These are phyloP conservation scores for Lepeophtheirus salmonis DNA, from an alignment of 1,140 invertebrate species.

Conservation along the genomic window DNA sequence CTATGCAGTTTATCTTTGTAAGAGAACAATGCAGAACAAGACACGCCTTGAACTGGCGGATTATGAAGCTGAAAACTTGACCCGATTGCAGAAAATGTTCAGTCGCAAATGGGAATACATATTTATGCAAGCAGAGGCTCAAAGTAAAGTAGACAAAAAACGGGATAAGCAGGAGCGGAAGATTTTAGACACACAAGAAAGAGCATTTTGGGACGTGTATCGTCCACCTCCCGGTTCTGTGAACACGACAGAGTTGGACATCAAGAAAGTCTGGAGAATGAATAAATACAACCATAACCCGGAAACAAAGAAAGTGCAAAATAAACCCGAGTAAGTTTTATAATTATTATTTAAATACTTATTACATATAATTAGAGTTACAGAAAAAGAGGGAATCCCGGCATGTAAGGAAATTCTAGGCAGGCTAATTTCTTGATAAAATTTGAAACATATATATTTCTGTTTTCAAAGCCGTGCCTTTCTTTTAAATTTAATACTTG, in stretches of 20 bases:
- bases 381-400: too few relatives aligned
- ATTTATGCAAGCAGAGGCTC: constrained; percentile 81
- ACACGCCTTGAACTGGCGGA: constrained; percentile 87
- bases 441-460: too few relatives aligned
- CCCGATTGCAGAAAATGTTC: constrained; percentile 96
- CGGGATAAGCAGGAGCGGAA: constrained; percentile 92
- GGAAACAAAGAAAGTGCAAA: neutral
- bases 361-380: too few relatives aligned
- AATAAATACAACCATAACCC: constrained; percentile 28
- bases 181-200: constrained; percentile 92
- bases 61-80: constrained; percentile 94
- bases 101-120: constrained; percentile 99
- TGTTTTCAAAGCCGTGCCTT: too few relatives aligned
- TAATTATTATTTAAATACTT: neutral
- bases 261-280: constrained; percentile 80
- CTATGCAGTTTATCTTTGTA: constrained; percentile 98
- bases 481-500: too few relatives aligned
- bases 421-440: too few relatives aligned
- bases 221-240: constrained; percentile 92
- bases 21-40: constrained; percentile 99
- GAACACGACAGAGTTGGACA: constrained; percentile 95
- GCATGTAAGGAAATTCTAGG: too few relatives aligned
- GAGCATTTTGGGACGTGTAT: constrained; percentile 99
- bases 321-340: neutral
- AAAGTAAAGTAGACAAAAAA: constrained; percentile 91